Evolutionary conservation across 1,140 invertebrate species (phyloP).

Genomic region (Bombus vancouverensis): DNA sequence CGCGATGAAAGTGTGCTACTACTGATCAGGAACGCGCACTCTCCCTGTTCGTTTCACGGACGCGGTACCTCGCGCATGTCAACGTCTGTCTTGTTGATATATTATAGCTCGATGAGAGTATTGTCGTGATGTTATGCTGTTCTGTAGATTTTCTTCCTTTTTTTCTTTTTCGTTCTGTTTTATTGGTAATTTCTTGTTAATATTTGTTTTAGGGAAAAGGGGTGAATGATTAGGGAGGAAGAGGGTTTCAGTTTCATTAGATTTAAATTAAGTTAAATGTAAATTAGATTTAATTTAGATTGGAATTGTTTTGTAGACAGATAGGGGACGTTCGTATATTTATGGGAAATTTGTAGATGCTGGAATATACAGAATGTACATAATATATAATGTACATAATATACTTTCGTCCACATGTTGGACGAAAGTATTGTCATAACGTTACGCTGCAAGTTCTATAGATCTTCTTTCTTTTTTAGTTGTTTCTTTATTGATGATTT

Average conservation of each 20-base stretch:
- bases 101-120: neutral
- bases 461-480: too few relatives aligned
- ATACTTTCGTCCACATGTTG: too few relatives aligned
- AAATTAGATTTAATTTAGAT: neutral
- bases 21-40: slow-evolving; percentile 71
- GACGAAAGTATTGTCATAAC: too few relatives aligned
- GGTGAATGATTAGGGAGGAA: neutral
- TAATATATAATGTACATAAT: too few relatives aligned
- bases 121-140: neutral
- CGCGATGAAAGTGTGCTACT: slow-evolving; percentile 76
- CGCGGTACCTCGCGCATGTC: slow-evolving; percentile 32
- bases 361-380: too few relatives aligned
- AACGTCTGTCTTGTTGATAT: neutral
- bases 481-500: too few relatives aligned
- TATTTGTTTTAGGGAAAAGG: neutral
- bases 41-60: slow-evolving; percentile 56
- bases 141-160: neutral
- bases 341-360: too few relatives aligned
- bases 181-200: neutral
- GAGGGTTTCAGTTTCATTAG: neutral
- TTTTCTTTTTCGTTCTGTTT: neutral
- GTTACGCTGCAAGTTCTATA: too few relatives aligned
- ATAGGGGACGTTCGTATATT: too few relatives aligned
- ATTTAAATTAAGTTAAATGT: neutral
- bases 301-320: neutral